phyloP scores from a whole-genome alignment of 64 coral and sea anemone species.

The Porites lutea region DNA sequence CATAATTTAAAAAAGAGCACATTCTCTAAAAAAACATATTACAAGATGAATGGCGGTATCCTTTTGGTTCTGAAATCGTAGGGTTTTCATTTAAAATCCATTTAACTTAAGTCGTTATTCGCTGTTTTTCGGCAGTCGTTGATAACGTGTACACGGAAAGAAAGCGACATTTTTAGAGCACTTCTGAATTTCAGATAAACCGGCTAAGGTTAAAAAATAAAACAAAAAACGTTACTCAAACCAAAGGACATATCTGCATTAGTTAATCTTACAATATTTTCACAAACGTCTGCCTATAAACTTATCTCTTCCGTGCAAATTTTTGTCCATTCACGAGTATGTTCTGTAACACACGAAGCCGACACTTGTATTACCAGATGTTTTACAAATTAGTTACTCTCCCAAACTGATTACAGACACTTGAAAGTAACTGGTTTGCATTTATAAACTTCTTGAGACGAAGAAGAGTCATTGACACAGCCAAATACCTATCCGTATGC shows the following conservation, averaged over 20 bases:
- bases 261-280: neutral
- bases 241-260: no score
- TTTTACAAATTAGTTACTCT: neutral
- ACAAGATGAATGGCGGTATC: neutral
- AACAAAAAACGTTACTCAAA: no score
- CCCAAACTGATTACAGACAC: conserved; percentile 38
- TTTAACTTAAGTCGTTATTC: neutral
- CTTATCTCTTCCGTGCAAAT: no score
- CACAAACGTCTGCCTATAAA: neutral
- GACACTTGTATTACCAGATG: neutral
- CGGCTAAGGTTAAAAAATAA: no score
- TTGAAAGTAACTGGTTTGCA: neutral
- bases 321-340: neutral
- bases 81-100: conserved; percentile 6
- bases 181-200: no score
- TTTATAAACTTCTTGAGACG: conserved; percentile 17
- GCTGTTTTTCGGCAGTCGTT: neutral
- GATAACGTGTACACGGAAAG: neutral
- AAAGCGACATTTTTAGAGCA: neutral
- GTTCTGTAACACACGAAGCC: neutral
- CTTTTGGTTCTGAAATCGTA: neutral
- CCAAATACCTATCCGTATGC: neutral
- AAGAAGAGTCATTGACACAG: neutral
- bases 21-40: neutral
- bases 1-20: neutral